These are phyloP conservation scores for Lithophane semibrunnea DNA, from an alignment of 2,888 invertebrate species.

Conservation along the genomic window DNA sequence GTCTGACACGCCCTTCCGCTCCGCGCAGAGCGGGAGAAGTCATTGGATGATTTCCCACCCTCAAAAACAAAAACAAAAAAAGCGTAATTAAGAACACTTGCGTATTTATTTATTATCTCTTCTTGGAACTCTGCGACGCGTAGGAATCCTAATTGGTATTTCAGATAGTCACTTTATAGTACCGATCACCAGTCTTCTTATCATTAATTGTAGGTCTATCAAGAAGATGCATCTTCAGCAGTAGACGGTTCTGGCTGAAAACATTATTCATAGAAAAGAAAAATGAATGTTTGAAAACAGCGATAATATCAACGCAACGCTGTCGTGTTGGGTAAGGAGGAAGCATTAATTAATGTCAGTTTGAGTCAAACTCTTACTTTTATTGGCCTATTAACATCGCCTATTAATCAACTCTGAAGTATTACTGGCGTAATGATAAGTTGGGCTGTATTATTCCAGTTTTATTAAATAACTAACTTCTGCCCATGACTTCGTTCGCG, in stretches of 20 bases:
- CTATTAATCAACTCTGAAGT: slow-evolving; percentile 54
- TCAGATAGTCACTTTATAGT: background rate
- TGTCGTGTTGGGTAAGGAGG: slow-evolving; percentile 53
- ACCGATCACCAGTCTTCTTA: background rate
- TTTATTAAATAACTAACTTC: slow-evolving; percentile 15
- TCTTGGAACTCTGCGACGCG: too few species aligned
- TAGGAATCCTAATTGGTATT: background rate
- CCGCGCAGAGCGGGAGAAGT: too few species aligned
- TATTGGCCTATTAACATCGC: slow-evolving; percentile 57
- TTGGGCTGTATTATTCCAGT: slow-evolving; percentile 25
- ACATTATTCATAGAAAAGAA: slow-evolving; percentile 40
- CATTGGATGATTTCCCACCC: too few species aligned
- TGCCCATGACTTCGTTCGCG: too few species aligned
- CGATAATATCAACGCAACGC: slow-evolving; percentile 51
- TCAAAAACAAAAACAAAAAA: too few species aligned
- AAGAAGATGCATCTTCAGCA: slow-evolving; percentile 15
- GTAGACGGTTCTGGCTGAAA: slow-evolving; percentile 9
- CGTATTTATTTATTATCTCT: background rate
- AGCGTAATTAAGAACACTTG: too few species aligned
- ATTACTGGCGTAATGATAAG: slow-evolving; percentile 45
- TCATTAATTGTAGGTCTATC: slow-evolving; percentile 22
- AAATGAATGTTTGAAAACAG: slow-evolving; percentile 43
- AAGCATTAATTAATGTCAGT: slow-evolving; percentile 57
- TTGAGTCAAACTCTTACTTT: slow-evolving; percentile 55
- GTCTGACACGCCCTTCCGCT: too few species aligned